These are phyloP conservation scores for Polymixis flavicincta DNA, from an alignment of 2,888 invertebrate genomes.

Conservation along the genomic window DNA sequence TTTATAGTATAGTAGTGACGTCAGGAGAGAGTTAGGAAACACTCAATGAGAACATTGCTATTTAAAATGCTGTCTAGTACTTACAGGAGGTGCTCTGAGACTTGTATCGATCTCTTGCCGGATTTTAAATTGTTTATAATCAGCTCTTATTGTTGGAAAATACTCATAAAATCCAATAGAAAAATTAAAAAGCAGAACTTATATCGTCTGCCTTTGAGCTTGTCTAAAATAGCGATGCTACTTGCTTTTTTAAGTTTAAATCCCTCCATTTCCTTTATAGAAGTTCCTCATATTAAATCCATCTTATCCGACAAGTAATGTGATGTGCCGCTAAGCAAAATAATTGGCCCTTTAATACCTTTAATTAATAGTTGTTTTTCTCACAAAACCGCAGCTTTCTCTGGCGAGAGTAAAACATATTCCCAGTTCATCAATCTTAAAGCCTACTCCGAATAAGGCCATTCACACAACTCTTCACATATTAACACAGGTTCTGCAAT, in stretches of 20 bases:
- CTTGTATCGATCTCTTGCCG: conserved; percentile 5
- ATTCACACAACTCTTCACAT: conserved; percentile 48
- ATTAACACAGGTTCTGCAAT: conserved; percentile 59
- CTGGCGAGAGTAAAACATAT: conserved; percentile 21
- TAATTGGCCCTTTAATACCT: conserved; percentile 15
- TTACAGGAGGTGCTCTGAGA: conserved; percentile 4
- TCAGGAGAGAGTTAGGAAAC: conserved; percentile 48
- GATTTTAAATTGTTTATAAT: background rate
- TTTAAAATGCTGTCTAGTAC: conserved; percentile 41
- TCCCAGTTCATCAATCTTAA: conserved; percentile 42
- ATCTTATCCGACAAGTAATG: conserved; percentile 3
- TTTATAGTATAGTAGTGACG: conserved; percentile 55
- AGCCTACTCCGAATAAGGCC: conserved; percentile 42
- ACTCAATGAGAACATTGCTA: conserved; percentile 54
- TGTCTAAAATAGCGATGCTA: background rate
- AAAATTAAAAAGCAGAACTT: too few species aligned
- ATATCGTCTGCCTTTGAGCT: background rate
- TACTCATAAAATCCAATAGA: background rate
- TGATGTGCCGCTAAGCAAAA: background rate
- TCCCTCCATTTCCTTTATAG: background rate
- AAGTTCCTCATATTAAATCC: background rate
- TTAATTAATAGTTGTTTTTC: conserved; percentile 2
- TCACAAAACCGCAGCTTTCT: conserved; percentile 35
- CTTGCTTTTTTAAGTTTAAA: background rate
- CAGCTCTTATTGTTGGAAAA: background rate